phyloP scores from a whole-genome alignment of 1,140 invertebrate genomes.

The Vanessa tameamea region DNA sequence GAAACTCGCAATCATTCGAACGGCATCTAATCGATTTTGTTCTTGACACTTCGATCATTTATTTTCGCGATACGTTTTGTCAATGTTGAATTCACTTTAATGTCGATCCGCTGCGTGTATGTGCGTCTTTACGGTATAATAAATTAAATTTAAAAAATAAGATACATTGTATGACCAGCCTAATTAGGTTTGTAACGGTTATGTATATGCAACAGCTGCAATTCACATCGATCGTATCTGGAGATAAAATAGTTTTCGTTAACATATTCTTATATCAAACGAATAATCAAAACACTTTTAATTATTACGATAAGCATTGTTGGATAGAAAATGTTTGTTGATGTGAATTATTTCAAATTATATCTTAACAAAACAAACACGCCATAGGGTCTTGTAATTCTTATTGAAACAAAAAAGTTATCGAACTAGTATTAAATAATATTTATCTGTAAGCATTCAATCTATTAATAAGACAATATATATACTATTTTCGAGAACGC shows the following conservation, averaged over 20 bases:
- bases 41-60: conserved; percentile 40
- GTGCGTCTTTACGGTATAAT: conserved; percentile 1
- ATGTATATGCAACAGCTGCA: conserved; percentile 11
- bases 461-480: too few relatives aligned
- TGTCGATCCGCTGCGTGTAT: conserved; percentile 11
- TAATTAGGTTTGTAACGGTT: neutral
- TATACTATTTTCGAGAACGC: too few relatives aligned
- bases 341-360: neutral
- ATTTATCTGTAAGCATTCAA: too few relatives aligned
- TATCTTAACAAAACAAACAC: neutral
- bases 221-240: neutral
- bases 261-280: conserved; percentile 4
- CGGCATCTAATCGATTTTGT: conserved; percentile 46
- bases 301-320: neutral
- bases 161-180: too few relatives aligned
- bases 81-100: conserved; percentile 18
- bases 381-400: neutral
- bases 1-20: conserved; percentile 43
- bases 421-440: too few relatives aligned
- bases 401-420: too few relatives aligned
- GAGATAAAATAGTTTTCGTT: conserved; percentile 9
- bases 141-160: neutral
- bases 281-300: conserved; percentile 10
- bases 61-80: conserved; percentile 25
- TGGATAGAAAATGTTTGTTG: conserved; percentile 2